phyloP scores from a whole-genome alignment of 2,113 vertebrate species.

The Barnardius zonarius region DNA sequence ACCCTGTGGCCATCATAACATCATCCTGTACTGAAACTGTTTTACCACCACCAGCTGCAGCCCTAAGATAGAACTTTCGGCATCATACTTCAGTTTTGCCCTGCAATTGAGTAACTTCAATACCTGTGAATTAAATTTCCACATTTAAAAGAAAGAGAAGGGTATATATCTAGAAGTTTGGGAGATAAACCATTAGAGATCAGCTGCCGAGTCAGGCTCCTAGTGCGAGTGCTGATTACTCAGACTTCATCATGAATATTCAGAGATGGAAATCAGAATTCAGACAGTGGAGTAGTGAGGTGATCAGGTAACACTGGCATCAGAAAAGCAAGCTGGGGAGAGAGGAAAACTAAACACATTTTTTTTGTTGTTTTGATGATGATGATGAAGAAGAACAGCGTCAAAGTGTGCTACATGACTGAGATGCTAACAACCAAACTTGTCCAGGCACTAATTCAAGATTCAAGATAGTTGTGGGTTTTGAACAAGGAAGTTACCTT shows the following conservation, averaged over 20 bases:
- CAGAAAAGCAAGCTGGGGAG: not conserved
- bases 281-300: not conserved
- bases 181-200: not conserved
- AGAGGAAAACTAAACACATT: not conserved
- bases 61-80: not conserved
- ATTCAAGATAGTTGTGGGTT: not conserved
- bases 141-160: not conserved
- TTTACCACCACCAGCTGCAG: not conserved
- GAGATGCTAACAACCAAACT: not conserved
- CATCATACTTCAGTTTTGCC: not conserved
- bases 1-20: not conserved
- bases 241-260: conserved; percentile 44
- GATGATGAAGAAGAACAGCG: not conserved
- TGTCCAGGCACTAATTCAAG: not conserved
- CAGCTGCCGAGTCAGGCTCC: not conserved
- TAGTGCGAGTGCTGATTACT: conserved; percentile 12
- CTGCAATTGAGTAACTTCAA: not conserved
- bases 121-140: not conserved
- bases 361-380: not conserved
- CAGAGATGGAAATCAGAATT: conserved; percentile 12
- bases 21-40: not conserved
- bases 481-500: not conserved
- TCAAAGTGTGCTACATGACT: not conserved
- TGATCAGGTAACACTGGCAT: not conserved
- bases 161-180: not conserved